These are phyloP conservation scores for Staurois parvus DNA, from an alignment of 2,797 vertebrate genomes.

Conservation along the genomic window DNA sequence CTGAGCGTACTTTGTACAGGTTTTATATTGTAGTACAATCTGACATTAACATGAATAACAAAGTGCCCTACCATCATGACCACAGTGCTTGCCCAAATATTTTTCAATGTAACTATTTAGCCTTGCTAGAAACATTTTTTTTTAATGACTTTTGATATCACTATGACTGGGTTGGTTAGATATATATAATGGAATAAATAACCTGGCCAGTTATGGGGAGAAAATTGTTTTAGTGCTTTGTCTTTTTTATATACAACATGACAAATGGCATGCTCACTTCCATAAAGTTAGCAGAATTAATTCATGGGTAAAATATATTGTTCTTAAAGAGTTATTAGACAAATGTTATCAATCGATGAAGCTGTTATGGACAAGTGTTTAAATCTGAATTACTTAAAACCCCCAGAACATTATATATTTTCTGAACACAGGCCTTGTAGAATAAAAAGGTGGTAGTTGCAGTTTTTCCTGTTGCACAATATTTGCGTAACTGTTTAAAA, in stretches of 20 bases:
- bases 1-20: conserved; percentile 13
- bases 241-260: background rate
- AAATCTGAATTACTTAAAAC: too few species aligned
- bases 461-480: too few species aligned
- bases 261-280: too few species aligned
- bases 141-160: background rate
- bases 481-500: too few species aligned
- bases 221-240: background rate
- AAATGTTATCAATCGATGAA: too few species aligned
- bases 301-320: background rate
- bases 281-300: too few species aligned
- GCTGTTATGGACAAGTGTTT: too few species aligned
- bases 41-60: conserved; percentile 5
- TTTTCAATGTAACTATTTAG: conserved; percentile 7
- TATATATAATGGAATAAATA: conserved; percentile 2
- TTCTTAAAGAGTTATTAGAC: background rate
- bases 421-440: too few species aligned
- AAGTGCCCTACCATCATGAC: background rate
- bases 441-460: too few species aligned
- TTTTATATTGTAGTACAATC: conserved; percentile 23
- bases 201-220: background rate
- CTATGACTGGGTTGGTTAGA: conserved; percentile 8
- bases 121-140: background rate
- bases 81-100: background rate
- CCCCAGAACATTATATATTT: too few species aligned